A percentile compares a stretch with the other conserved stretches of the same genome.
Evolutionary conservation across 2,888 invertebrate species (phyloP).

Genomic region (Druceiella hillmani): DNA sequence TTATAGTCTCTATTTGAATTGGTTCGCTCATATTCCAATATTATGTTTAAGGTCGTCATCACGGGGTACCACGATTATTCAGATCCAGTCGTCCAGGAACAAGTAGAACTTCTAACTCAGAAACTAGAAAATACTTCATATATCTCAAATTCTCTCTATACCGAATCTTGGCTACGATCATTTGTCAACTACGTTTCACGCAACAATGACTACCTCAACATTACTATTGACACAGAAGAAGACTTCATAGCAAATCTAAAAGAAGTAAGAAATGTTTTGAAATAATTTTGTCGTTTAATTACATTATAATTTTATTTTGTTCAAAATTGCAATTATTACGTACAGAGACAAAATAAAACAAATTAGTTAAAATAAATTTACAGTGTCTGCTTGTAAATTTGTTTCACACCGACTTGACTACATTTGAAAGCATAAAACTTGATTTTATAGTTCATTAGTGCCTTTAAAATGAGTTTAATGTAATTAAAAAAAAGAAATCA

Average conservation of each 20-base stretch:
- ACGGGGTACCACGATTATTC: constrained; percentile 79
- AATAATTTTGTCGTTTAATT: constrained; percentile 4
- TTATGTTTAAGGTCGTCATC: constrained; percentile 70
- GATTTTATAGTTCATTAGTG: no score
- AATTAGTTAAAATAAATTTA: no score
- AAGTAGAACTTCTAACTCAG: constrained; percentile 72
- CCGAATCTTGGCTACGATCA: constrained; percentile 84
- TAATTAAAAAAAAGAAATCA: no score
- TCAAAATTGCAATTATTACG: constrained; percentile 1
- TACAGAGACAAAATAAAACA: no score
- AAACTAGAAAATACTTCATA: constrained; percentile 75
- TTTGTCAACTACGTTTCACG: constrained; percentile 72
- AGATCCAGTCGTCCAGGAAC: constrained; percentile 66
- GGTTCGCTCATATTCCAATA: no score
- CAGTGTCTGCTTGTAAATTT: no score
- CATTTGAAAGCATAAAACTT: no score
- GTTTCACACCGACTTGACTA: no score
- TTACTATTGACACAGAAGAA: constrained; percentile 67
- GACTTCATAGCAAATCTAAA: constrained; percentile 71
- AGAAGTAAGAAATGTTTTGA: constrained; percentile 56
- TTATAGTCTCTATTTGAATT: no score
- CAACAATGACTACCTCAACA: constrained; percentile 69
- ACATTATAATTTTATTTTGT: constrained; percentile 4
- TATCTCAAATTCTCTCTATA: constrained; percentile 72
- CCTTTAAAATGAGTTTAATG: no score